These are phyloP conservation scores for Cosmorhoe ocellata DNA, from an alignment of 2,888 invertebrate genomes.

Conservation along the genomic window DNA sequence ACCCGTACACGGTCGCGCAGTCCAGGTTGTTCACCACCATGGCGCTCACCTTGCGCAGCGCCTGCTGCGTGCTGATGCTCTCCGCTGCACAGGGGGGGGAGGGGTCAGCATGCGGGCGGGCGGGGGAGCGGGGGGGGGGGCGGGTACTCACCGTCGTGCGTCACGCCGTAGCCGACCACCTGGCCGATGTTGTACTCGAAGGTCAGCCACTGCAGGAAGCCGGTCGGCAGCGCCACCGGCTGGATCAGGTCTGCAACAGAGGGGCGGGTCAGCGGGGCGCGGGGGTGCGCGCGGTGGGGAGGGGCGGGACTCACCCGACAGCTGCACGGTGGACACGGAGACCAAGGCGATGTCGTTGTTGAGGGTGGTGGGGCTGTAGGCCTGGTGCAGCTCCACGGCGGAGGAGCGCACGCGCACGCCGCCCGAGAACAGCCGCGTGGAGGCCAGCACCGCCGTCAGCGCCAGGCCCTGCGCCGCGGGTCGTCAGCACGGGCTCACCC, in stretches of 20 bases:
- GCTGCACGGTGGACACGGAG: conserved; percentile 31
- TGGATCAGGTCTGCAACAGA: conserved; percentile 43
- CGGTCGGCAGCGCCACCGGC: conserved; percentile 40
- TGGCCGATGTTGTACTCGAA: conserved; percentile 39
- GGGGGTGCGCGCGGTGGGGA: too few species aligned
- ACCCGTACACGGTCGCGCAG: conserved; percentile 41
- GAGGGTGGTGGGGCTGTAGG: conserved; percentile 37
- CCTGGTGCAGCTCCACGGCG: conserved; percentile 38
- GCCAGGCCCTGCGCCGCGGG: conserved; percentile 14
- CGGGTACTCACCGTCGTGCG: conserved; percentile 34
- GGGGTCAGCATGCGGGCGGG: too few species aligned
- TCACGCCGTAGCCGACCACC: conserved; percentile 47
- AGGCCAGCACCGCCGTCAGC: conserved; percentile 33
- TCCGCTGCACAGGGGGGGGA: conserved; percentile 20
- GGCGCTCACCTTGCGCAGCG: conserved; percentile 59
- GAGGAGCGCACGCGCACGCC: conserved; percentile 42
- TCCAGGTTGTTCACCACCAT: conserved; percentile 45
- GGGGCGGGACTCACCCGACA: conserved; percentile 40
- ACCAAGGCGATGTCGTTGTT: conserved; percentile 48
- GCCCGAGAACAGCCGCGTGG: conserved; percentile 35
- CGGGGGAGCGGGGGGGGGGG: background rate
- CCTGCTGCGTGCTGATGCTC: conserved; percentile 32
- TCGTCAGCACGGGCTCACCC: background rate
- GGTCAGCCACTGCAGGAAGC: conserved; percentile 29
- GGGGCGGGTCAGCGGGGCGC: too few species aligned